Evolutionary conservation across 1,140 invertebrate species (phyloP).

Genomic region (Maconellicoccus hirsutus): DNA sequence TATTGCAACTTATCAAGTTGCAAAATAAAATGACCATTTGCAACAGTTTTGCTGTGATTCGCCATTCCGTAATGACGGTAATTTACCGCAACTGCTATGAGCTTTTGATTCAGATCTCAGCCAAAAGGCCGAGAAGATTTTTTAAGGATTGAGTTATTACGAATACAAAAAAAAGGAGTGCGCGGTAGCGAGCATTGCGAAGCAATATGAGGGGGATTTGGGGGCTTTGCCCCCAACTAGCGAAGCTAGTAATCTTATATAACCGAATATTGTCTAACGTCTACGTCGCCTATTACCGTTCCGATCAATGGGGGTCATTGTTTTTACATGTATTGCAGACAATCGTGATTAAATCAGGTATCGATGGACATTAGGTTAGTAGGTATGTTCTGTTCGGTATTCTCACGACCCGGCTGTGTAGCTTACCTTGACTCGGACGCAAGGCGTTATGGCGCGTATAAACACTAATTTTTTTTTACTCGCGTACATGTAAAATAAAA

Average conservation of each 20-base stretch:
- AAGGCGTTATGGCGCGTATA: neutral
- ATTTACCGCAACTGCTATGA: too few relatives aligned
- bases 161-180: too few relatives aligned
- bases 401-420: conserved; percentile 6
- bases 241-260: neutral
- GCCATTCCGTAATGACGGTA: too few relatives aligned
- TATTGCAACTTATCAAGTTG: too few relatives aligned
- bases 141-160: too few relatives aligned
- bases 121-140: too few relatives aligned
- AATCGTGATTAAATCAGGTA: conserved; percentile 9
- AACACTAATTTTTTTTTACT: neutral
- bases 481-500: neutral
- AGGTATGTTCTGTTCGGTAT: neutral
- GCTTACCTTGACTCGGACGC: conserved; percentile 1
- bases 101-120: too few relatives aligned
- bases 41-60: too few relatives aligned
- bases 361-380: conserved; percentile 3
- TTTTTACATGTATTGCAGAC: neutral
- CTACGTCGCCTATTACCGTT: neutral
- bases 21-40: too few relatives aligned
- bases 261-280: neutral
- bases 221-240: too few relatives aligned
- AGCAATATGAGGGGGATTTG: too few relatives aligned
- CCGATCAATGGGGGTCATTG: neutral
- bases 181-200: too few relatives aligned